A percentile compares a stretch with the other conserved stretches of the same genome.
These are phyloP conservation scores for Mus spicilegus DNA, from an alignment of 2,113 vertebrate genomes.

Conservation along the genomic window DNA sequence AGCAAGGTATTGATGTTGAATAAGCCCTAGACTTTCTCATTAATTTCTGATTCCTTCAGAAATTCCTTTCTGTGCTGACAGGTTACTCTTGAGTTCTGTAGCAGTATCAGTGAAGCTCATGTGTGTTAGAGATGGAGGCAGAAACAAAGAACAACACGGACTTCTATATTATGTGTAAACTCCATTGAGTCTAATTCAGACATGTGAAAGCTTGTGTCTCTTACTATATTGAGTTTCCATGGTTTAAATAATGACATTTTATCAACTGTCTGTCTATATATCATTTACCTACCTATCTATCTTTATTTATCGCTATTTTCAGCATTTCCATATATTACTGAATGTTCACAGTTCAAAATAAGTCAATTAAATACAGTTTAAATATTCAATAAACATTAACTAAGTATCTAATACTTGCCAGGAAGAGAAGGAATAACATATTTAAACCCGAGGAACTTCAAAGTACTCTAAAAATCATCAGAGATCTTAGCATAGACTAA, in stretches of 20 bases:
- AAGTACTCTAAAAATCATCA: not conserved
- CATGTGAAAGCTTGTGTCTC: not conserved
- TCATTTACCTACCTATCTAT: not conserved
- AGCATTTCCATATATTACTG: no score
- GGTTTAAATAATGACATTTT: not conserved
- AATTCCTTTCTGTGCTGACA: not conserved
- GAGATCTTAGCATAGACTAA: not conserved
- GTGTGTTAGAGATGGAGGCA: not conserved
- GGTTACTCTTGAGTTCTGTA: not conserved
- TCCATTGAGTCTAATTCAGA: not conserved
- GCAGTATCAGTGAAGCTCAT: not conserved
- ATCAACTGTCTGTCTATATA: not conserved
- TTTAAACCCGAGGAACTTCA: not conserved
- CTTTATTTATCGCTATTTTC: not conserved
- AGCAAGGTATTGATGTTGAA: constrained; percentile 19
- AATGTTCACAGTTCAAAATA: not conserved
- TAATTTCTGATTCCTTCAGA: not conserved
- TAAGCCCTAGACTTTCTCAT: not conserved
- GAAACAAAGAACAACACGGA: not conserved
- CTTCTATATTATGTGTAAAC: not conserved
- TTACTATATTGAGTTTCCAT: not conserved
- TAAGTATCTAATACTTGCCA: not conserved
- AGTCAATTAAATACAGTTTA: not conserved
- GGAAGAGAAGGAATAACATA: not conserved
- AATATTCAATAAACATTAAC: not conserved